Percentiles rank a stretch among this genome's conserved stretches.
Evolutionary conservation across 2,113 vertebrate genomes (phyloP).

Genomic region (Anolis sagrei): DNA sequence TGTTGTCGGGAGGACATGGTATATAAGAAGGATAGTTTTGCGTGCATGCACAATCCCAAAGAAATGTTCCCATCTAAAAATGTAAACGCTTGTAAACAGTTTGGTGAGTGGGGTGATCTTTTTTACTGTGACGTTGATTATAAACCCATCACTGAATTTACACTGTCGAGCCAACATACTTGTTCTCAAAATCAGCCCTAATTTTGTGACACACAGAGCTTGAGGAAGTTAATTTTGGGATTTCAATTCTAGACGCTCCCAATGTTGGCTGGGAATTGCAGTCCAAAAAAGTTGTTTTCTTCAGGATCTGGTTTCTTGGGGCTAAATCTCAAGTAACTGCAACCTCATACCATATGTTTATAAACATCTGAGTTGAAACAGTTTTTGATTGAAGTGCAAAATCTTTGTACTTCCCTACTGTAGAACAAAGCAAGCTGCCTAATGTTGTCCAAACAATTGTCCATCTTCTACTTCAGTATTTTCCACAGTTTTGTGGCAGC

Average conservation of each 20-base stretch:
- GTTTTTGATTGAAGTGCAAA: neutral
- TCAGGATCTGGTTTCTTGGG: no score
- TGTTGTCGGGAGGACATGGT: neutral
- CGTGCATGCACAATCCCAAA: constrained; percentile 28
- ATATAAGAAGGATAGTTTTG: constrained; percentile 14
- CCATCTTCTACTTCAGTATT: neutral
- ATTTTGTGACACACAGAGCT: neutral
- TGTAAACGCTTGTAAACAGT: constrained; percentile 20
- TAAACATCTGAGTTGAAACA: neutral
- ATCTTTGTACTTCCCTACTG: neutral
- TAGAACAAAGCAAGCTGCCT: no score
- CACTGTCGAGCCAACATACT: neutral
- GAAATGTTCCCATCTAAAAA: constrained; percentile 47
- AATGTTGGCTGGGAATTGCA: no score
- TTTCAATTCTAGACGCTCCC: no score
- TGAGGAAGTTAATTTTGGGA: no score
- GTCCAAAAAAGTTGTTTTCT: no score
- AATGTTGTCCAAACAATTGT: neutral
- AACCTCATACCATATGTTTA: neutral
- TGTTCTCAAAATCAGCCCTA: neutral
- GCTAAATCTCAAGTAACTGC: neutral
- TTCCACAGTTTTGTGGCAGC: neutral
- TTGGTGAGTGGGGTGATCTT: constrained; percentile 45
- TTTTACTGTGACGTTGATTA: constrained; percentile 23
- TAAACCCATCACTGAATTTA: neutral